Percentiles rank a stretch among this genome's conserved stretches.
Evolutionary conservation across 2,797 vertebrate species (phyloP).

Genomic region (Pangasius macronema): DNA sequence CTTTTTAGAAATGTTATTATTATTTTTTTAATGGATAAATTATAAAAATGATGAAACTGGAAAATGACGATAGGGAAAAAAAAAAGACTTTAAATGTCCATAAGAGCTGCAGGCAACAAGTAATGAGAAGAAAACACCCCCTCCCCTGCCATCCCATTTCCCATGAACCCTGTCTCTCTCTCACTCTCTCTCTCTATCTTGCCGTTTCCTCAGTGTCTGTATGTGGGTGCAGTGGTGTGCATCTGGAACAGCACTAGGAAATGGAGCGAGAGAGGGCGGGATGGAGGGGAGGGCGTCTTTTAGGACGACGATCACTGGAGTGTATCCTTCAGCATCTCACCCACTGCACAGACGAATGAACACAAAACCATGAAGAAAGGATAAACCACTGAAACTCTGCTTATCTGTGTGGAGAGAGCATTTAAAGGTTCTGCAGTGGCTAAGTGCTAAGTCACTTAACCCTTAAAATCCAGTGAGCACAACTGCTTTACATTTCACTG

Average conservation of each 20-base stretch:
- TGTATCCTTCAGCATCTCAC: slow-evolving; percentile 35
- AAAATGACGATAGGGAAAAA: background rate
- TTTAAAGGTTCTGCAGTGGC: background rate
- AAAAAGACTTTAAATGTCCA: background rate
- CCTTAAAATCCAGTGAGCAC: background rate
- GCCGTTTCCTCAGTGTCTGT: background rate
- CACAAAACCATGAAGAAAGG: slow-evolving; percentile 34
- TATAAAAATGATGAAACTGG: no score
- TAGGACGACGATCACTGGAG: slow-evolving; percentile 34
- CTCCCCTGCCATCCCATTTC: background rate
- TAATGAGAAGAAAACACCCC: slow-evolving; percentile 30
- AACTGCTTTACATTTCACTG: background rate
- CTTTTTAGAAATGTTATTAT: background rate
- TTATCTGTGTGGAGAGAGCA: slow-evolving; percentile 20
- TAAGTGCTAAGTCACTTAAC: background rate
- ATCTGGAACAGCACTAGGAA: slow-evolving; percentile 31
- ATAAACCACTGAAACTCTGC: slow-evolving; percentile 32
- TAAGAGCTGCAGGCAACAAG: slow-evolving; percentile 37
- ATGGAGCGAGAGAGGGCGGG: slow-evolving; percentile 39
- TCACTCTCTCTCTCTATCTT: background rate
- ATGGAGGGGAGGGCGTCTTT: slow-evolving; percentile 28
- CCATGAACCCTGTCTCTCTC: background rate
- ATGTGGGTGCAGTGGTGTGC: slow-evolving; percentile 9
- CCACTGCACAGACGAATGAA: slow-evolving; percentile 46
- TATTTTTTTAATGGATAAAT: background rate